Evolutionary conservation across 2,888 invertebrate genomes (phyloP).

Genomic region (Drosophila yooni): DNA sequence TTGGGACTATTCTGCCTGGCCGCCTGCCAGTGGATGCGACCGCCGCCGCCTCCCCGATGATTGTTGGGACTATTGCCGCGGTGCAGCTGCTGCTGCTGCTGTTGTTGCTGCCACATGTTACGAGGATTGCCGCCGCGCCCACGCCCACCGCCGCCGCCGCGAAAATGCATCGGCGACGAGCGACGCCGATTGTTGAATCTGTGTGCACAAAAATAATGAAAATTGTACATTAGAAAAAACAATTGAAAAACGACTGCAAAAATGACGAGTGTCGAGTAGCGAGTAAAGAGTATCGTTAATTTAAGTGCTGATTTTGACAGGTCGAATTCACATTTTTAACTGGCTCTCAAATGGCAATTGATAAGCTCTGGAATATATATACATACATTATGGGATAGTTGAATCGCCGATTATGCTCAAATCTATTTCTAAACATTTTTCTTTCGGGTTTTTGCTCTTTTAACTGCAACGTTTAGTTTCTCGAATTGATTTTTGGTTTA

Average conservation of each 20-base stretch:
- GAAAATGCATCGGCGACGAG: conserved; percentile 77
- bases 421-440: background rate
- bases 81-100: conserved; percentile 41
- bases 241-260: background rate
- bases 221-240: background rate
- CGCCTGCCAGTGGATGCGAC: conserved; percentile 80
- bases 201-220: conserved; percentile 1
- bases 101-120: conserved; percentile 67
- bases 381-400: background rate
- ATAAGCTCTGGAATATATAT: background rate
- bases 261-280: background rate
- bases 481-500: background rate
- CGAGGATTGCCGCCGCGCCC: conserved; percentile 71
- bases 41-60: conserved; percentile 69
- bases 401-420: background rate
- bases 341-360: background rate
- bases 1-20: conserved; percentile 81
- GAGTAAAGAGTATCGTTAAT: background rate
- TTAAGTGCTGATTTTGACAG: background rate
- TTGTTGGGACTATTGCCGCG: conserved; percentile 76
- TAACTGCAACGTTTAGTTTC: background rate
- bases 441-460: background rate
- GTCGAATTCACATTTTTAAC: background rate
- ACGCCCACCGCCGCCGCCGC: conserved; percentile 63
- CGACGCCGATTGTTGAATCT: conserved; percentile 83